Conservation (phyloP, 1,140 invertebrate genomes). For the Forficula auricularia region DNA sequence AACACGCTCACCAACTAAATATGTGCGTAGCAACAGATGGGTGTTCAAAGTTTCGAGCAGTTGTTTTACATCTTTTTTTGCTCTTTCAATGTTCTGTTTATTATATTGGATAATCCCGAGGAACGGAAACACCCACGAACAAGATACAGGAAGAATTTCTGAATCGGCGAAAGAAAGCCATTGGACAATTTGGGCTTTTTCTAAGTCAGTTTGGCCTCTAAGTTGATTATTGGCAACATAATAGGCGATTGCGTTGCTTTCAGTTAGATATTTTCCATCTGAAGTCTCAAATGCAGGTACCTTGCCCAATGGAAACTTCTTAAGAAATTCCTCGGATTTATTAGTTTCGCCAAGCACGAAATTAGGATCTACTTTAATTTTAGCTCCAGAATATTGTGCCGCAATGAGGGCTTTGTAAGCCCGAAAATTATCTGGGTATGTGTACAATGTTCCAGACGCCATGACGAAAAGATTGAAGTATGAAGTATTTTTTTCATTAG, state of each 20-base stretch:
- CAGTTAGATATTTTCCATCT: constrained; percentile 72
- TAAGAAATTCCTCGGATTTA: constrained; percentile 64
- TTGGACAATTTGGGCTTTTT: constrained; percentile 71
- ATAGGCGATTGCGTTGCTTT: constrained; percentile 93
- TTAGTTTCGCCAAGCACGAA: constrained; percentile 92
- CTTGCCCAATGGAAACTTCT: constrained; percentile 91
- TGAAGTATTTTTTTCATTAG: too few species aligned
- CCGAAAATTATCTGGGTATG: constrained; percentile 89
- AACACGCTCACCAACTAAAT: constrained; percentile 83
- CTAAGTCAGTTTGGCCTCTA: constrained; percentile 49
- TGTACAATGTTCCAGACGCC: constrained; percentile 56
- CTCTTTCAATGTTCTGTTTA: constrained; percentile 60
- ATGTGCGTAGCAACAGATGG: constrained; percentile 71
- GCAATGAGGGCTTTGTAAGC: constrained; percentile 86
- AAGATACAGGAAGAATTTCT: constrained; percentile 80
- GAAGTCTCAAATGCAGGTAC: constrained; percentile 76
- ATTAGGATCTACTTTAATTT: constrained; percentile 64
- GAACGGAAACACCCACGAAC: constrained; percentile 89
- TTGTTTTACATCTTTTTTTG: constrained; percentile 70
- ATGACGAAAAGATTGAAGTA: too few species aligned
- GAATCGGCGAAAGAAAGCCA: constrained; percentile 87
- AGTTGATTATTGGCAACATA: constrained; percentile 77
- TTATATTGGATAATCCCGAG: constrained; percentile 82
- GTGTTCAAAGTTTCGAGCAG: constrained; percentile 60
- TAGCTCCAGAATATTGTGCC: constrained; percentile 78